Percentiles rank a stretch among this genome's conserved stretches.
Evolutionary conservation across 92 coral and sea anemone species (phyloP).

Genomic region (Palythoa caribaeorum): DNA sequence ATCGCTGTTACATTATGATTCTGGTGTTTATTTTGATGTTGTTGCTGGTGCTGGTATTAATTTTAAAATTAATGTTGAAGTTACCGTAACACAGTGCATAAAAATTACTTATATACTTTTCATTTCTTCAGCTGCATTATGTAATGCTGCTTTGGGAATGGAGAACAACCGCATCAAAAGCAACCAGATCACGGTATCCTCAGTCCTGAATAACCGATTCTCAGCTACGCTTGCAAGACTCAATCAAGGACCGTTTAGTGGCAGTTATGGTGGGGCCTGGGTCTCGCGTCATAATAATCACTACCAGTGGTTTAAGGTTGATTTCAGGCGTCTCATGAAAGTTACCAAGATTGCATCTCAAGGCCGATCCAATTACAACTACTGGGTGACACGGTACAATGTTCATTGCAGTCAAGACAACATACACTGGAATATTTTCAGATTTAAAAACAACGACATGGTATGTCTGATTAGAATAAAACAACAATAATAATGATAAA

Average conservation of each 20-base stretch:
- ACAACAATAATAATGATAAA: neutral
- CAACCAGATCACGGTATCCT: constrained; percentile 33
- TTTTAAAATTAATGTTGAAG: too few species aligned
- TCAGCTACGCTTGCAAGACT: constrained; percentile 63
- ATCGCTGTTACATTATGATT: too few species aligned
- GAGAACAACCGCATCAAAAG: constrained; percentile 27
- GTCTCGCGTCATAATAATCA: constrained; percentile 73
- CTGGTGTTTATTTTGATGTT: too few species aligned
- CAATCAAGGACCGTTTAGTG: constrained; percentile 55
- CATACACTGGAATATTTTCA: constrained; percentile 75
- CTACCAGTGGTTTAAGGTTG: constrained; percentile 83
- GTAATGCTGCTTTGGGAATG: constrained; percentile 37
- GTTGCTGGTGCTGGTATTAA: too few species aligned
- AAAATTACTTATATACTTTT: neutral
- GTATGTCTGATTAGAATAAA: constrained; percentile 13
- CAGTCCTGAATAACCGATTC: constrained; percentile 7
- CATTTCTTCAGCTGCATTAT: neutral
- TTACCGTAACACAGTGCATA: too few species aligned
- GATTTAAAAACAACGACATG: constrained; percentile 73
- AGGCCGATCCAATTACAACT: constrained; percentile 69
- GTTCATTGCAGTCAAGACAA: constrained; percentile 71
- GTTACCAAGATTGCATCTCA: constrained; percentile 80
- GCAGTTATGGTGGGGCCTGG: constrained; percentile 84
- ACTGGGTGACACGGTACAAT: constrained; percentile 74
- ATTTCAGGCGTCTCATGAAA: constrained; percentile 72